Conservation (phyloP, 1,140 invertebrate species). For the Drosophila miranda region DNA sequence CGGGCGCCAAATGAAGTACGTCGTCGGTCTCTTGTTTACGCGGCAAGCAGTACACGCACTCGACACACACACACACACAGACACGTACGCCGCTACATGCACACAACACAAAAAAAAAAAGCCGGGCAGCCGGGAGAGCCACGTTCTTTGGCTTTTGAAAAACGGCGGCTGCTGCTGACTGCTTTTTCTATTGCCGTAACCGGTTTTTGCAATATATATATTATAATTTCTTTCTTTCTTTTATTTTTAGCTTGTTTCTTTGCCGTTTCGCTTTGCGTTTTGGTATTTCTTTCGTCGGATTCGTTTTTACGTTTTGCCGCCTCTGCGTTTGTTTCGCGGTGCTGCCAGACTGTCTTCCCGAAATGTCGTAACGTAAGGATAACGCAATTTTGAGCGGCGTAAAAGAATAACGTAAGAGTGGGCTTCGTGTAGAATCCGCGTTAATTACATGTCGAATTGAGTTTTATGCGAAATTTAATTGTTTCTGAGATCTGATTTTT, state of each 20-base stretch:
- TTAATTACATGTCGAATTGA: constrained; percentile 2
- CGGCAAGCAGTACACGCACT: constrained; percentile 44
- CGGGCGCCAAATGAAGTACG: constrained; percentile 70
- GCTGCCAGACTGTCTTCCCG: constrained; percentile 49
- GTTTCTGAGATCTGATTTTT: too few relatives aligned
- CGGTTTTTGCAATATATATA: constrained; percentile 42
- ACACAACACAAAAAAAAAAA: constrained; percentile 37
- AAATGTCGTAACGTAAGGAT: background rate
- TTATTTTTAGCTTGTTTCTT: constrained; percentile 25
- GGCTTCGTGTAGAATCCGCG: background rate
- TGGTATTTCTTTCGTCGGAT: constrained; percentile 25
- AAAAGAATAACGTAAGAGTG: background rate
- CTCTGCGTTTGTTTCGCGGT: constrained; percentile 60
- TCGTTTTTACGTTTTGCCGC: constrained; percentile 19
- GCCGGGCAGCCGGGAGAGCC: constrained; percentile 53
- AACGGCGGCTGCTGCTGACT: constrained; percentile 11
- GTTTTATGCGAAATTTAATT: too few relatives aligned
- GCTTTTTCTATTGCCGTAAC: constrained; percentile 33
- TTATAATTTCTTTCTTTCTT: constrained; percentile 17
- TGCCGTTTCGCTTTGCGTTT: constrained; percentile 30
- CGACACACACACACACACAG: constrained; percentile 9
- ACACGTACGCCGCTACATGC: constrained; percentile 11
- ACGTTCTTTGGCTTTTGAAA: constrained; percentile 46
- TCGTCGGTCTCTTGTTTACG: constrained; percentile 41
- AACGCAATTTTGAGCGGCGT: too few relatives aligned